Evolutionary conservation across 1,140 invertebrate species (phyloP), one percentile per base, ranked within the genome.

Genomic region (Cylas formicarius): DNA sequence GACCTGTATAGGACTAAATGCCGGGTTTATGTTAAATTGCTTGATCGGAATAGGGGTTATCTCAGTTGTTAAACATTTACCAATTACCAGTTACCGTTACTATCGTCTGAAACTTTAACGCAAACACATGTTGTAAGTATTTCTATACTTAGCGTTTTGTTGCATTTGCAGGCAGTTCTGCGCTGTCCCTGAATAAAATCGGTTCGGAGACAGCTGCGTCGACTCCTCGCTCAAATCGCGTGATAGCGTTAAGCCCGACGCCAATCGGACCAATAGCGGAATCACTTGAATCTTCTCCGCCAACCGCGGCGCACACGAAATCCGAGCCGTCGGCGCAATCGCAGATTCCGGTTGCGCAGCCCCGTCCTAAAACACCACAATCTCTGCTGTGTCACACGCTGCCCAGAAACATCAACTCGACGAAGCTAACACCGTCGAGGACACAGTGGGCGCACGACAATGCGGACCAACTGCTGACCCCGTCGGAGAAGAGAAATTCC

Each of bases 151-250:
- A n/a, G n/a, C n/a, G n/a, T n/a, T 17, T 34, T 4, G 10, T 7
- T 31, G 23, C 14, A 29, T 18, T 44, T 50, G 18, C 86, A 51
- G 86, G 86, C 3, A 88, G 84, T 53, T 89, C 85, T 0, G 78
- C 77, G 2, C 65, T 85, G 2, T 86, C 84, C 31, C 84, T 90
- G 32, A 83, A 84, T 57, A 83, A 82, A 60, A 61, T 63, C 14
- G 66, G 42, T 10, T 63, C 5, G 58, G 66, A 43, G n/a, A n/a
- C n/a, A 22, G 61, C 9, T 61, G 64, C 63, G 17, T 55, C 63
- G 17, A 70, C 35, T 50, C 62, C 33, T 38, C 50, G 66, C 66
- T 71, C 60, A 67, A 57, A 50, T 63, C 24, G 60, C 19, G 20
- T 48, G 27, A 48, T 65, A 61, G 50, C 58, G 43, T 44, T 69